Percentiles rank a stretch among this genome's conserved stretches.
Conservation (phyloP, 1,140 invertebrate species). For the Orius insidiosus region DNA sequence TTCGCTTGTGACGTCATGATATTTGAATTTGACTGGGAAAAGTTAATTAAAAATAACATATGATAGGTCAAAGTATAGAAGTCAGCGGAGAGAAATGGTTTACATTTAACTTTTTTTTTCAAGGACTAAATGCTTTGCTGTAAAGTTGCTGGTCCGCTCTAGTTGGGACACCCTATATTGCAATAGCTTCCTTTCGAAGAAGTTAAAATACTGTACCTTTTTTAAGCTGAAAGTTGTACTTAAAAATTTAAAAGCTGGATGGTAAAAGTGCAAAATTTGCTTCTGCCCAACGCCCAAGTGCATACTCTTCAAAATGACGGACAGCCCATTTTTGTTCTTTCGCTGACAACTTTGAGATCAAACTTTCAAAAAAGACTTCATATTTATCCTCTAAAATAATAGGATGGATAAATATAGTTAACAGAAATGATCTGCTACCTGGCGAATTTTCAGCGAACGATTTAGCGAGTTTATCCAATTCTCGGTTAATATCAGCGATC, state of each 20-base stretch:
- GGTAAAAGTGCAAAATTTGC: constrained; percentile 49
- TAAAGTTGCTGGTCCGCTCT: no score
- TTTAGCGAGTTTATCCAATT: constrained; percentile 50
- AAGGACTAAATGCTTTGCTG: no score
- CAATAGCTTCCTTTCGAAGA: no score
- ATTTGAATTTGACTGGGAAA: no score
- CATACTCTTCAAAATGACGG: constrained; percentile 69
- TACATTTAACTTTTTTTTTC: no score
- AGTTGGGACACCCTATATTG: no score
- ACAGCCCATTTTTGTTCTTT: constrained; percentile 78
- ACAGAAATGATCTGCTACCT: neutral
- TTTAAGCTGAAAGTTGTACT: constrained; percentile 48
- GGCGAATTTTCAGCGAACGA: constrained; percentile 21
- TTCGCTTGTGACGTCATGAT: no score
- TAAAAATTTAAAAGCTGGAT: constrained; percentile 52
- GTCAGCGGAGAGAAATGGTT: no score
- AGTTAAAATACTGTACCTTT: constrained; percentile 45
- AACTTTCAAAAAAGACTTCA: constrained; percentile 27
- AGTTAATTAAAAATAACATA: no score
- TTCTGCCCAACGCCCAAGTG: constrained; percentile 51
- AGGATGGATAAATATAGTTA: constrained; percentile 5
- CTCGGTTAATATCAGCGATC: constrained; percentile 44
- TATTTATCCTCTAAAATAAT: constrained; percentile 29
- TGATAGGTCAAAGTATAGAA: no score
- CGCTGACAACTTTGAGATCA: constrained; percentile 41